Percentiles rank a stretch among this genome's conserved stretches.
Conservation (phyloP, 2,113 vertebrate species). For the Sturnira hondurensis region DNA sequence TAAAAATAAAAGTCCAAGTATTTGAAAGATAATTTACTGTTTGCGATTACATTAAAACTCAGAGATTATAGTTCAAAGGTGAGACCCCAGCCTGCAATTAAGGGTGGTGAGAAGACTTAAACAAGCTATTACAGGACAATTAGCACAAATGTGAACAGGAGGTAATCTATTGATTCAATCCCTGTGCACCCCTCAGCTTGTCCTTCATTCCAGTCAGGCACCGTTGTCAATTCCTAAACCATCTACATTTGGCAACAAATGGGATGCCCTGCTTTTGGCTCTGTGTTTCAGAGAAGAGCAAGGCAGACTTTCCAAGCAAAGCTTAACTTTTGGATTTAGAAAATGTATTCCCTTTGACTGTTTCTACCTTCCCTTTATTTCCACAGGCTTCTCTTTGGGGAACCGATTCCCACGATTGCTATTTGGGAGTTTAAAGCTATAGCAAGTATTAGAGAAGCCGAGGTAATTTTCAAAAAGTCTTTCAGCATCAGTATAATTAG, state of each 20-base stretch:
- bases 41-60: constrained; percentile 70
- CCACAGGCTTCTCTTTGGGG: background rate
- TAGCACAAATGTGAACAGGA: constrained; percentile 65
- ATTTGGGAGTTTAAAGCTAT: background rate
- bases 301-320: constrained; percentile 38
- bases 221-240: background rate
- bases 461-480: constrained; percentile 30
- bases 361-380: background rate
- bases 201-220: constrained; percentile 8
- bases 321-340: background rate
- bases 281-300: constrained; percentile 39
- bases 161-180: constrained; percentile 54
- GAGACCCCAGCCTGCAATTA: constrained; percentile 63
- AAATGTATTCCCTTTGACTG: background rate
- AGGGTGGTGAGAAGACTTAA: constrained; percentile 39
- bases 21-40: constrained; percentile 64
- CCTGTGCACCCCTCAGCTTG: background rate
- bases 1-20: constrained; percentile 41
- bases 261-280: background rate
- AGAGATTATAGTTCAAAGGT: constrained; percentile 70
- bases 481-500: background rate
- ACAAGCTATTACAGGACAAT: constrained; percentile 66
- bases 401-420: background rate
- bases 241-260: background rate
- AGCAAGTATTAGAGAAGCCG: background rate